A percentile compares a stretch with the other conserved stretches of the same genome.
These are phyloP conservation scores for Oryzias curvinotus DNA, from an alignment of 2,113 vertebrate species.

Conservation along the genomic window DNA sequence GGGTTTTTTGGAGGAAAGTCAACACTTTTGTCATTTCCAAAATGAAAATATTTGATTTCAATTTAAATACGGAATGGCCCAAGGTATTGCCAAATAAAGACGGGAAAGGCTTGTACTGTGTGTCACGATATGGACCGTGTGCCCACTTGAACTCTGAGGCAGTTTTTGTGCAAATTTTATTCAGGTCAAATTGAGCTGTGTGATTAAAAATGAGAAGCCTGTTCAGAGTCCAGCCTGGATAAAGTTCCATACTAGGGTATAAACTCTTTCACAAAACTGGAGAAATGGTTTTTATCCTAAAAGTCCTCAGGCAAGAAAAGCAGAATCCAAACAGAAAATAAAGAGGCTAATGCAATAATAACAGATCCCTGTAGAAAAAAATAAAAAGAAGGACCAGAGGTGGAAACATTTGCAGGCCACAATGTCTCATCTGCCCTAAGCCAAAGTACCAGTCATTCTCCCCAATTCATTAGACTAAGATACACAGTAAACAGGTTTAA, in stretches of 20 bases:
- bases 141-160: slow-evolving; percentile 10
- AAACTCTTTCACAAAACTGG: too few relatives aligned
- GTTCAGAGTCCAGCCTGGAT: too few relatives aligned
- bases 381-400: slow-evolving; percentile 59
- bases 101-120: slow-evolving; percentile 4
- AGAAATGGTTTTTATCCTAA: too few relatives aligned
- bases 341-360: slow-evolving; percentile 78
- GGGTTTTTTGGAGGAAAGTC: slow-evolving; percentile 56
- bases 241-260: too few relatives aligned
- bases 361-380: slow-evolving; percentile 72
- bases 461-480: slow-evolving; percentile 66
- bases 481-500: slow-evolving; percentile 42
- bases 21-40: slow-evolving; percentile 55
- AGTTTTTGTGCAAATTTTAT: not conserved
- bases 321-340: slow-evolving; percentile 42
- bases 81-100: slow-evolving; percentile 19
- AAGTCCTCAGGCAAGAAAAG: too few relatives aligned
- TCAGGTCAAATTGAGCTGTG: too few relatives aligned
- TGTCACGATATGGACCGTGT: slow-evolving; percentile 1
- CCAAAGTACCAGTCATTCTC: slow-evolving; percentile 35
- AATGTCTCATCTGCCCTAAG: slow-evolving; percentile 50
- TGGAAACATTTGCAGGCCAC: slow-evolving; percentile 63
- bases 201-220: too few relatives aligned
- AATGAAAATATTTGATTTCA: slow-evolving; percentile 57
- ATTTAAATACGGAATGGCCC: slow-evolving; percentile 38